Evolutionary conservation across 2,113 vertebrate genomes (phyloP), one percentile per base, ranked within the genome.

Genomic region (Progne subis): DNA sequence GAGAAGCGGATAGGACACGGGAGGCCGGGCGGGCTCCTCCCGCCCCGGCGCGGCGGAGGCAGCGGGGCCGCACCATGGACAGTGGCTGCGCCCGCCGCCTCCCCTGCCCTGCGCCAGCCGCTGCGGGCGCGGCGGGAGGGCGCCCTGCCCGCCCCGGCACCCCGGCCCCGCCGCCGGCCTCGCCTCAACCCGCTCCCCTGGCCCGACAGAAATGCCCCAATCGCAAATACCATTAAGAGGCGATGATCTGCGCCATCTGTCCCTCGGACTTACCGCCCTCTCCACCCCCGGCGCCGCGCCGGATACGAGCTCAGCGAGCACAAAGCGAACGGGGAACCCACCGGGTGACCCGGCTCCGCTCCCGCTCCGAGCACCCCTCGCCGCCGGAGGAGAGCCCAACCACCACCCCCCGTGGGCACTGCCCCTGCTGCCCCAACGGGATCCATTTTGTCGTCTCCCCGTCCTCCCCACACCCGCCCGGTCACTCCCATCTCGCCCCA

Each of bases 41-140:
- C 34, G 90, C 43, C 56, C 43, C 56, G 83, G 15, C 37, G 92
- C 81, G 86, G 34, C 34, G 74, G 43, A 67, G 85, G 75, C 65
- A 41, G 60, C 18, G 75, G 79, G 63, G 78, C 84, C 95, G 98
- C 97, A 98, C 98, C 98, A 98, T 98, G 98, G 98, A 98, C 98
- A 98, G 98, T 92, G 97, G 96, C 97, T 85, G 25, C 65, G 57
- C 43, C 52, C 18, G 65, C 25, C 64, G 50, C 79, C 56, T 8
- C 25, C 80, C 49, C 47, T 29, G 74, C 68, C 82, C 82, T 56
- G 71, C 81, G 37, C 74, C 74, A 63, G 82, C 49, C 81, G 67
- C 81, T 59, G 77, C 61, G 8, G 50, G 26, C 59, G 28, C 86
- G 28, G n/a, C n/a, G n/a, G n/a, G n/a, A n/a, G n/a, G 47, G 57